phyloP scores from a whole-genome alignment of 2,113 vertebrate genomes.

The Triplophysa dalaica region DNA sequence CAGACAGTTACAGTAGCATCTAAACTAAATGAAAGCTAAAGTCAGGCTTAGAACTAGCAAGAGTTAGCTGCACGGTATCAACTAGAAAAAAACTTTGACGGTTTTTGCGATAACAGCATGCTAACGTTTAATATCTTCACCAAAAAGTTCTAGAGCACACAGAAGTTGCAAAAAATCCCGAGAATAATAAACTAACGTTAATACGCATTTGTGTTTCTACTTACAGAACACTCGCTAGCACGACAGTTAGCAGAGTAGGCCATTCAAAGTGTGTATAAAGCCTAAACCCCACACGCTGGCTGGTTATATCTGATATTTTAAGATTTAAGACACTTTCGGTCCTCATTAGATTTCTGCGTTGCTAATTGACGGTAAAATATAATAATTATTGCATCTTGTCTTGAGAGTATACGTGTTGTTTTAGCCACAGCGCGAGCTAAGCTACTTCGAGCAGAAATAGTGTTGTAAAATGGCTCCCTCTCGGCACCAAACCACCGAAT shows the following conservation, averaged over 20 bases:
- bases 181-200: neutral
- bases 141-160: neutral
- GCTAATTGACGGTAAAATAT: neutral
- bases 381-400: neutral
- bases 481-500: constrained; percentile 62
- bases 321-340: neutral
- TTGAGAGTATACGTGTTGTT: neutral
- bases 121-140: neutral
- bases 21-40: constrained; percentile 2
- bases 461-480: constrained; percentile 80
- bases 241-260: constrained; percentile 43
- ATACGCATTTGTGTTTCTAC: neutral
- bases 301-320: neutral
- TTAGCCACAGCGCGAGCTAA: constrained; percentile 31
- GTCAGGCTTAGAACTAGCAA: neutral
- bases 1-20: neutral
- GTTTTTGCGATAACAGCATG: neutral
- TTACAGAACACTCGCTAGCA: constrained; percentile 2
- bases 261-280: constrained; percentile 37
- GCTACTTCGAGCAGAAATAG: constrained; percentile 63
- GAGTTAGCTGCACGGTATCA: constrained; percentile 8
- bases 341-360: neutral
- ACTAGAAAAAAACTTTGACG: neutral
- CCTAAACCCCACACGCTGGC: too few relatives aligned
- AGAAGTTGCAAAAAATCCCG: neutral